Percentiles rank a stretch among this genome's conserved stretches.
Evolutionary conservation across 1,140 invertebrate genomes (phyloP).

Genomic region (Nymphalis io): DNA sequence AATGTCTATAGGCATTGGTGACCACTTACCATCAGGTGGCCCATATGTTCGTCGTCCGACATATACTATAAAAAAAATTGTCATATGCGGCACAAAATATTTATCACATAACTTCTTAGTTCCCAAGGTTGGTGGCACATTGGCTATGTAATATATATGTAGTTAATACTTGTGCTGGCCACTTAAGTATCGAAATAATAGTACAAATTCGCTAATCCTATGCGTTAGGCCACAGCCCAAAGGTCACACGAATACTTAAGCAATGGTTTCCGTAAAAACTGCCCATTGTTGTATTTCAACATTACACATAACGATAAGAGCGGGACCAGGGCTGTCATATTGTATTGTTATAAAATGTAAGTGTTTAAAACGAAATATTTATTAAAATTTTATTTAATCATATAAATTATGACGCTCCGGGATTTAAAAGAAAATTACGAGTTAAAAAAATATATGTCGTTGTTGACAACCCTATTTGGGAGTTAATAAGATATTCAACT

Average conservation of each 20-base stretch:
- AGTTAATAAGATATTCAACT: neutral
- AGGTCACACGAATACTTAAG: slow-evolving; percentile 56
- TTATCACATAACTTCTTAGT: too few species aligned
- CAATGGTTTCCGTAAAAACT: slow-evolving; percentile 65
- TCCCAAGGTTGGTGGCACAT: too few species aligned
- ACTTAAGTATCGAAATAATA: neutral
- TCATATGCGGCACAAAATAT: too few species aligned
- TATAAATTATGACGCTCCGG: too few species aligned
- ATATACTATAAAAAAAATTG: too few species aligned
- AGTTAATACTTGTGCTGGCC: too few species aligned
- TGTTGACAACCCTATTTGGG: neutral
- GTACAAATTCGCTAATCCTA: neutral
- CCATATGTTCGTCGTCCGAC: too few species aligned
- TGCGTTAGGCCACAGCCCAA: slow-evolving; percentile 29
- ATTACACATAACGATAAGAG: slow-evolving; percentile 24
- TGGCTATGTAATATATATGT: too few species aligned
- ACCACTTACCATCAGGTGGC: too few species aligned
- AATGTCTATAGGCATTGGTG: too few species aligned
- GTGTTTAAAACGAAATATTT: neutral
- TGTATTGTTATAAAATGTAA: neutral
- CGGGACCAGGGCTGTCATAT: neutral
- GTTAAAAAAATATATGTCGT: neutral
- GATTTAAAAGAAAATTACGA: too few species aligned
- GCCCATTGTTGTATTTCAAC: slow-evolving; percentile 59
- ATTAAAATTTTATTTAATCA: too few species aligned